Conservation (phyloP, 2,888 invertebrate species). For the Reticulitermes lucifugus region DNA sequence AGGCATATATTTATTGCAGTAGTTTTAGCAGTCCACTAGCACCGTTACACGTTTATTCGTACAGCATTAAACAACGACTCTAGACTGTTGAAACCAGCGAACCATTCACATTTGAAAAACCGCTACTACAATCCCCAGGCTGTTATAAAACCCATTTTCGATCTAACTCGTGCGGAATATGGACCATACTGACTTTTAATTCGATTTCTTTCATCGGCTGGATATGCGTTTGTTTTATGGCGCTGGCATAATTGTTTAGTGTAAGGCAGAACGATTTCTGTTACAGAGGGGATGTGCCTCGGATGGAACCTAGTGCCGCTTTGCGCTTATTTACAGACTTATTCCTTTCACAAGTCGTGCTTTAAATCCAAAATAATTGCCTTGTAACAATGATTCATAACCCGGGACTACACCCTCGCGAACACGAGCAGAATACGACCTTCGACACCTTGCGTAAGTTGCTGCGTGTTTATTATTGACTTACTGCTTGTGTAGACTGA, state of each 20-base stretch:
- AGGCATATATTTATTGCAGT: constrained; percentile 10
- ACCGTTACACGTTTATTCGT: neutral
- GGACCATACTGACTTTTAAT: neutral
- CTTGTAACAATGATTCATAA: neutral
- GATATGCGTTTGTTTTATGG: neutral
- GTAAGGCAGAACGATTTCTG: neutral
- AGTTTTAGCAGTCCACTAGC: constrained; percentile 3
- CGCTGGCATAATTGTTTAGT: neutral
- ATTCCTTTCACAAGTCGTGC: neutral
- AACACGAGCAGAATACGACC: no score
- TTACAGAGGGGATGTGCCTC: neutral
- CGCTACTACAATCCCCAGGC: neutral
- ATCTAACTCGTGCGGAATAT: constrained; percentile 8
- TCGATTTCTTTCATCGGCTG: neutral
- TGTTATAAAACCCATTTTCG: neutral
- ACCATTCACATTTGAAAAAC: constrained; percentile 23
- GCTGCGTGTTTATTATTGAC: no score
- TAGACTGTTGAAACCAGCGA: neutral
- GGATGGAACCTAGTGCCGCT: neutral
- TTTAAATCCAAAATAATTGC: neutral
- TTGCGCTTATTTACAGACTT: neutral
- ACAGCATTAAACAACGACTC: neutral
- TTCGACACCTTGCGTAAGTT: no score
- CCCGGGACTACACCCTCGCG: no score
- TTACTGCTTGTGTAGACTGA: no score